Evolutionary conservation across 1,140 invertebrate species (phyloP), one percentile per base, ranked within the genome.

Genomic region (Caenorhabditis tropicalis): DNA sequence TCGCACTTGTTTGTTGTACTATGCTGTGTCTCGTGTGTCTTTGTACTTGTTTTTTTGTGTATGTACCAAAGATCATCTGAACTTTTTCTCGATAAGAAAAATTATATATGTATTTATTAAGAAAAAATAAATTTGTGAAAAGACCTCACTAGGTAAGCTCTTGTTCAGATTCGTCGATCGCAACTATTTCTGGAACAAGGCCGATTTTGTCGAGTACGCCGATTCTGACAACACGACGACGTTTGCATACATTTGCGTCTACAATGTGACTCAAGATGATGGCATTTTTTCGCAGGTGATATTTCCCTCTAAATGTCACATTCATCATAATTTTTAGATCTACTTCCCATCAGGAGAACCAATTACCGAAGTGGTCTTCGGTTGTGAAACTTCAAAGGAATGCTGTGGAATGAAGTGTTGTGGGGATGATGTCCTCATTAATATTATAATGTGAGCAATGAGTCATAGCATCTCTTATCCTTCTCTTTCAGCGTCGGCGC

Each of bases 1-100:
- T 65, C 58, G 58, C 58, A 21, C 58, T 43, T 74, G 65, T 74
- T 74, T 74, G 65, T 74, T 74, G 65, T 74, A 74, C 65, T 74
- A 43, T 21, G 9, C 31, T 19, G n/a, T 31, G 36, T 46, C 33
- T 33, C n/a, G 36, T 24, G 29, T 43, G 65, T 24, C 10, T 46
- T 29, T 36, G 31, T 36, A 27, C 19, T 39, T 7, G 12, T 70
- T 51, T 51, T 51, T n/a, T 12, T n/a, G 10, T 27, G n/a, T 15
- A 27, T 27, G 5, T 12, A 10, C 43, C 65, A 21, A 74, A 39
- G 65, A 74, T 43, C 33, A 74, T 33, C 4, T 36, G 58, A 65
- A 33, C 58, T 65, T 65, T 65, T 36, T 65, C 39, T 43, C 12
- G 39, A 6, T 43, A 6, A 6, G 5, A 43, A 43, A 43, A 43